A percentile compares a stretch with the other conserved stretches of the same genome.
phyloP scores from a whole-genome alignment of 2,888 invertebrate genomes.

The Petrolisthes cinctipes region DNA sequence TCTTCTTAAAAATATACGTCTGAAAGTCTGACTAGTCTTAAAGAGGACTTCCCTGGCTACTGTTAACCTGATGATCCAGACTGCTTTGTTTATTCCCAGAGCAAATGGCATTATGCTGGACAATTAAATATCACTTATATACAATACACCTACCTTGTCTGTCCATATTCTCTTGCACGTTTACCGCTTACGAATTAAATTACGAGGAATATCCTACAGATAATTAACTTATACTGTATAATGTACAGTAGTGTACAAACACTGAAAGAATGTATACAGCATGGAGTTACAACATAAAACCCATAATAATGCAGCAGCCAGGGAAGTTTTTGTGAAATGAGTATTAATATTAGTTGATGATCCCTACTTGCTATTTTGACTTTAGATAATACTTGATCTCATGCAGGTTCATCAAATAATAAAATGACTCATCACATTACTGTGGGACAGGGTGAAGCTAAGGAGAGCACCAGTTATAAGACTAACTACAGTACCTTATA shows the following conservation, averaged over 20 bases:
- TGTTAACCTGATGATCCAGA: not conserved
- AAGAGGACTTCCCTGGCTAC: constrained; percentile 13
- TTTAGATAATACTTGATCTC: not conserved
- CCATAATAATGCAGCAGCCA: constrained; percentile 21
- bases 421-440: not conserved
- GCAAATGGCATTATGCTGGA: not conserved
- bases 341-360: not conserved
- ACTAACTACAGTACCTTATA: no score
- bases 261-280: no score
- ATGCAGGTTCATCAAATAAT: not conserved
- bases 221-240: no score
- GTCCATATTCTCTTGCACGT: no score
- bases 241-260: no score
- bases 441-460: constrained; percentile 23
- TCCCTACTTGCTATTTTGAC: not conserved
- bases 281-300: not conserved
- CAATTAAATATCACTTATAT: not conserved
- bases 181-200: no score
- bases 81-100: no score
- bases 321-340: constrained; percentile 24
- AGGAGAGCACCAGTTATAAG: not conserved
- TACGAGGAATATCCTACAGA: no score
- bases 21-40: constrained; percentile 32
- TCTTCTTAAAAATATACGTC: constrained; percentile 4
- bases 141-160: no score